These are phyloP conservation scores for Fissipunctia ypsillon DNA, from an alignment of 2,888 invertebrate species.

Conservation along the genomic window DNA sequence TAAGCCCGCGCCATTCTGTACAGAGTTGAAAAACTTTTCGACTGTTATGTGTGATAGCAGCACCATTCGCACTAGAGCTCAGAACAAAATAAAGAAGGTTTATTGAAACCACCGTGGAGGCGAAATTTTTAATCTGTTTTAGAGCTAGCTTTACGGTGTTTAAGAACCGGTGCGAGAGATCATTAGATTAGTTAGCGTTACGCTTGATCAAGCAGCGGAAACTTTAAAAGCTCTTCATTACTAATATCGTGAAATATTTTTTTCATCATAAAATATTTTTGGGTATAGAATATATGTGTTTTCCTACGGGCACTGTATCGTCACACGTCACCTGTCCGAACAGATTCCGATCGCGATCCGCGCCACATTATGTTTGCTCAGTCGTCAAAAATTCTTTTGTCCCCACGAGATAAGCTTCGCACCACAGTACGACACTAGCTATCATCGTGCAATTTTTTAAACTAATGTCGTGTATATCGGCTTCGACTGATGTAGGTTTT, in stretches of 20 bases:
- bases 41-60: conserved; percentile 81
- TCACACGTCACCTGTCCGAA: conserved; percentile 84
- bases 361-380: conserved; percentile 85
- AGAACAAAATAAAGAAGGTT: conserved; percentile 60
- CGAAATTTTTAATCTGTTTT: conserved; percentile 41
- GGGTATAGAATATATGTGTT: conserved; percentile 51
- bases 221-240: conserved; percentile 36
- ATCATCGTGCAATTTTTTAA: conserved; percentile 69
- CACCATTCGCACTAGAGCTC: conserved; percentile 73
- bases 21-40: conserved; percentile 84
- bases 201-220: conserved; percentile 20
- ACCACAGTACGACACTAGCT: conserved; percentile 71
- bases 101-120: conserved; percentile 51
- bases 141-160: conserved; percentile 18
- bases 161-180: conserved; percentile 1
- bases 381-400: conserved; percentile 88
- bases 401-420: conserved; percentile 79
- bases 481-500: conserved; percentile 24
- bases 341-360: conserved; percentile 78
- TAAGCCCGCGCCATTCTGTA: conserved; percentile 78
- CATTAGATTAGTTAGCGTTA: conserved; percentile 31
- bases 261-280: conserved; percentile 32
- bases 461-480: conserved; percentile 66
- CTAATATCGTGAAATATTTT: conserved; percentile 13
- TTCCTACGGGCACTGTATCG: conserved; percentile 73